Percentiles rank a stretch among this genome's conserved stretches.
Evolutionary conservation across 2,797 vertebrate genomes (phyloP).

Genomic region (Enteromius unitaeniatus): DNA sequence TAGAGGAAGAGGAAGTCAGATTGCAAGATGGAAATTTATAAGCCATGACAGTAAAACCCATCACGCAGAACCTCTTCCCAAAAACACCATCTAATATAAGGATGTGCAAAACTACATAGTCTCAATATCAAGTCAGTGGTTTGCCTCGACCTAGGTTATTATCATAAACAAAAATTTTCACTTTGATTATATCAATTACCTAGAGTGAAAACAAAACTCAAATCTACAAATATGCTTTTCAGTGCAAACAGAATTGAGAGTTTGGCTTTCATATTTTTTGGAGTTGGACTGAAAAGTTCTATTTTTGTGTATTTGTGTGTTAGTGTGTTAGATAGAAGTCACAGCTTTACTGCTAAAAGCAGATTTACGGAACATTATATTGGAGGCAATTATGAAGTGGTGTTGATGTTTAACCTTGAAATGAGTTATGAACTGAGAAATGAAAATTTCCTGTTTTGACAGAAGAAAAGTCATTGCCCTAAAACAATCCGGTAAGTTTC

Average conservation of each 20-base stretch:
- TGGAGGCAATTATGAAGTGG: background rate
- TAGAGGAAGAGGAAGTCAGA: constrained; percentile 7
- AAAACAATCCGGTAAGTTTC: background rate
- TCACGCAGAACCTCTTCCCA: background rate
- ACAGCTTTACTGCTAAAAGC: background rate
- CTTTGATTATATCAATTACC: background rate
- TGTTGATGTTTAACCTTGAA: background rate
- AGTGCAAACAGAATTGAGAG: background rate
- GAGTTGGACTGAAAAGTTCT: background rate
- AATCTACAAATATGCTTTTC: background rate
- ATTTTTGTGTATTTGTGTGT: background rate
- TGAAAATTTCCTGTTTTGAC: too few species aligned
- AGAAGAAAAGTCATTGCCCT: background rate
- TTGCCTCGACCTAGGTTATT: background rate
- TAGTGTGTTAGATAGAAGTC: background rate
- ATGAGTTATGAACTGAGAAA: too few species aligned
- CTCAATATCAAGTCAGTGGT: background rate
- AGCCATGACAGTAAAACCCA: background rate
- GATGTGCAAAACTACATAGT: background rate
- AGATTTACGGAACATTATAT: background rate
- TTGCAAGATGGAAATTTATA: background rate
- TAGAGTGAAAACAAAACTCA: background rate
- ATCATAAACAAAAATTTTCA: background rate
- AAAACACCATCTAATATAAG: background rate
- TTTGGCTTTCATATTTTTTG: background rate